Conservation (phyloP, 2,797 vertebrate species). For the Xerus rutilus region DNA sequence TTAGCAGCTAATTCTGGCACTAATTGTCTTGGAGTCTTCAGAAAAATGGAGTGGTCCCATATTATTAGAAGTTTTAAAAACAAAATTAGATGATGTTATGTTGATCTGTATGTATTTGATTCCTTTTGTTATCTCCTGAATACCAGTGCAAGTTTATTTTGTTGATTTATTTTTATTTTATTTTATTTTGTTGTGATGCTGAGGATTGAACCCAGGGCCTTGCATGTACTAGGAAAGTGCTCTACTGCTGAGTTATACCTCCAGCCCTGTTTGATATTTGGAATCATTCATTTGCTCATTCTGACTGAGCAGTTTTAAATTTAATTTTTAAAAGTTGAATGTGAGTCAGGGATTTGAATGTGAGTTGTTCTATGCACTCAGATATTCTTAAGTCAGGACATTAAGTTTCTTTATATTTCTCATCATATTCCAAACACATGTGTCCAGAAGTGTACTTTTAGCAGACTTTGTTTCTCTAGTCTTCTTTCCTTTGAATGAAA, state of each 20-base stretch:
- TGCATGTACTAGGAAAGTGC: not conserved
- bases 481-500: constrained; percentile 54
- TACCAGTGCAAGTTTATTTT: not conserved
- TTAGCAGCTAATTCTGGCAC: not conserved
- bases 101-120: not conserved
- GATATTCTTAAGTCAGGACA: constrained; percentile 9
- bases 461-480: constrained; percentile 59
- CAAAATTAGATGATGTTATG: not conserved
- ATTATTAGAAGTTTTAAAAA: not conserved
- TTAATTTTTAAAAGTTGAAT: constrained; percentile 30
- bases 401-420: constrained; percentile 34
- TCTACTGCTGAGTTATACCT: not conserved
- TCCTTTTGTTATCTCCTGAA: not conserved
- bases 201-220: too few species aligned
- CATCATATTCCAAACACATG: constrained; percentile 57
- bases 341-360: not conserved
- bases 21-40: not conserved
- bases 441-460: constrained; percentile 37
- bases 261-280: not conserved
- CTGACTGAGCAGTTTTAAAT: constrained; percentile 34
- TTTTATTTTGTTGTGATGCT: too few species aligned
- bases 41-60: not conserved
- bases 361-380: not conserved
- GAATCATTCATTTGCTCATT: constrained; percentile 35
- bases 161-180: not conserved